Percentiles rank a stretch among this genome's conserved stretches.
Conservation (phyloP, 2,888 invertebrate species). For the Parnassius apollo region DNA sequence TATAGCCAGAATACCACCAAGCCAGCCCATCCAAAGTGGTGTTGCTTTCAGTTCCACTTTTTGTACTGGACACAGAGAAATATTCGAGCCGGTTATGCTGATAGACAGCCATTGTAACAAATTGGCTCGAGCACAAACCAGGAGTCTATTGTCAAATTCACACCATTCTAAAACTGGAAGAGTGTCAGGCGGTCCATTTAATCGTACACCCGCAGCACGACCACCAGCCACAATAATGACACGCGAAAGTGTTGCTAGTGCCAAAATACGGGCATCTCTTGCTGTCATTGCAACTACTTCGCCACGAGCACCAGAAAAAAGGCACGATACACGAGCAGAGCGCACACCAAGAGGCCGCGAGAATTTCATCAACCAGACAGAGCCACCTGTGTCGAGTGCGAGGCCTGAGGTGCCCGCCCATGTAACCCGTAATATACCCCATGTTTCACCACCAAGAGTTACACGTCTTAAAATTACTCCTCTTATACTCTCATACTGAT, state of each 20-base stretch:
- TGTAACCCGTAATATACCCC: constrained; percentile 69
- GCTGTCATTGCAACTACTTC: constrained; percentile 83
- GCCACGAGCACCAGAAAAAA: constrained; percentile 98
- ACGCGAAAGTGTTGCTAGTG: constrained; percentile 96
- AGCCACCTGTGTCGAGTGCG: constrained; percentile 94
- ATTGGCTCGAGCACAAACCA: constrained; percentile 93
- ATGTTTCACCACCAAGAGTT: constrained; percentile 73
- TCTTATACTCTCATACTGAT: constrained; percentile 92
- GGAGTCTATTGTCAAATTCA: constrained; percentile 86
- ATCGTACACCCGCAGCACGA: constrained; percentile 73
- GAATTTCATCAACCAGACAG: constrained; percentile 96
- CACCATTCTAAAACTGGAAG: constrained; percentile 96
- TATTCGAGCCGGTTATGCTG: constrained; percentile 61
- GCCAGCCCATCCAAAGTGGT: constrained; percentile 87
- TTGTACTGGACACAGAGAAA: constrained; percentile 82
- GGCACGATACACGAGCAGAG: constrained; percentile 93
- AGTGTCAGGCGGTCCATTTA: constrained; percentile 87
- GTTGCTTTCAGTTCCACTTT: constrained; percentile 84
- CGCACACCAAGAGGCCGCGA: constrained; percentile 93
- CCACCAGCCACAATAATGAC: constrained; percentile 81
- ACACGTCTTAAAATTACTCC: constrained; percentile 75
- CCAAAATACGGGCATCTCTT: constrained; percentile 84
- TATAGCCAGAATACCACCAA: constrained; percentile 90
- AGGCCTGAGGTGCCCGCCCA: constrained; percentile 74
- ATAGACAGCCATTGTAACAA: constrained; percentile 93